Evolutionary conservation across 2,888 invertebrate genomes (phyloP).

Genomic region (Apantesis nais): DNA sequence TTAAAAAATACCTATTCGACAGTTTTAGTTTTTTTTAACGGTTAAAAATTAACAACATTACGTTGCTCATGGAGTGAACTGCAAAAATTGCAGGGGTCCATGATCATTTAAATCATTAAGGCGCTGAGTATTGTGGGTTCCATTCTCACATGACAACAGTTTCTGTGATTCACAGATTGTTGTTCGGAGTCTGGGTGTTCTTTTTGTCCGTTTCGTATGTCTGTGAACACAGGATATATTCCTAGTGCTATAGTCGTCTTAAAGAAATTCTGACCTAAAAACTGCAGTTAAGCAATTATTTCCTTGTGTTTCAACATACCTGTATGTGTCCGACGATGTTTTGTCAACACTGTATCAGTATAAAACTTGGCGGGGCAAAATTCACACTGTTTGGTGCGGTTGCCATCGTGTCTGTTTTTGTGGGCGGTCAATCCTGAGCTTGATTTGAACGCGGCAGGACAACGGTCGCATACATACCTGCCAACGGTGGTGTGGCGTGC

Average conservation of each 20-base stretch:
- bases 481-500: constrained; percentile 49
- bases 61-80: neutral
- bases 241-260: too few relatives aligned
- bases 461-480: constrained; percentile 61
- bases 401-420: constrained; percentile 69
- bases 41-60: neutral
- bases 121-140: too few relatives aligned
- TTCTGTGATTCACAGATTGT: too few relatives aligned
- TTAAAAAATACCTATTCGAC: too few relatives aligned
- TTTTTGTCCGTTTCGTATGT: too few relatives aligned
- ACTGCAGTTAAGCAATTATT: too few relatives aligned
- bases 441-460: constrained; percentile 60
- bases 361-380: constrained; percentile 74
- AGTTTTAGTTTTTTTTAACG: too few relatives aligned
- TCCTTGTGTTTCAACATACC: constrained; percentile 56
- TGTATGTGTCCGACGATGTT: constrained; percentile 78
- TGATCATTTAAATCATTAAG: too few relatives aligned
- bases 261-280: too few relatives aligned
- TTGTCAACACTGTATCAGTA: constrained; percentile 63
- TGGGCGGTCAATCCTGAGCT: constrained; percentile 53
- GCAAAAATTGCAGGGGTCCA: neutral
- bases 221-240: too few relatives aligned
- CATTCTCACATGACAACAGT: too few relatives aligned
- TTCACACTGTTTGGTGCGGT: constrained; percentile 69
- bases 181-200: too few relatives aligned